Percentiles rank a stretch among this genome's conserved stretches.
These are phyloP conservation scores for Pipra filicauda DNA, from an alignment of 2,113 vertebrate genomes.

Conservation along the genomic window DNA sequence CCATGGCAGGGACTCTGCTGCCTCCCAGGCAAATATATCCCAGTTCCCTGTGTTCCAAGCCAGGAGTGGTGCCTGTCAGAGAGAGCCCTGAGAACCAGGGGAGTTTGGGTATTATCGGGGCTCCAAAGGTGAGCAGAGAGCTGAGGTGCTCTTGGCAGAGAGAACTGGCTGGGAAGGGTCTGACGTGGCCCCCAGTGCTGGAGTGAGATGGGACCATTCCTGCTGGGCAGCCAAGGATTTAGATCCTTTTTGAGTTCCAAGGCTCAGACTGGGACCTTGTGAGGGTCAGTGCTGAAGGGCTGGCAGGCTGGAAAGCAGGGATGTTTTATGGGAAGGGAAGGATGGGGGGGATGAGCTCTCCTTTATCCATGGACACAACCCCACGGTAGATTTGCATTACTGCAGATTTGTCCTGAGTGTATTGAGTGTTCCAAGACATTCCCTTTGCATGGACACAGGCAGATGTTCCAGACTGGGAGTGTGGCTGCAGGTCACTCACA, in stretches of 20 bases:
- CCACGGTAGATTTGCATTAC: background rate
- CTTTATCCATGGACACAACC: rapidly evolving
- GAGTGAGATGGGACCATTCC: background rate
- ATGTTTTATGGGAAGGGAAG: background rate
- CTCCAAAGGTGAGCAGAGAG: background rate
- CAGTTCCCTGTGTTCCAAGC: background rate
- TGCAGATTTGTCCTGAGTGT: rapidly evolving
- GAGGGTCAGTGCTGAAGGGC: rapidly evolving
- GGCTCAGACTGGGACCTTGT: background rate
- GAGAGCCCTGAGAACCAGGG: rapidly evolving
- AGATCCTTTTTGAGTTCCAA: rapidly evolving
- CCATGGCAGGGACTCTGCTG: too few relatives aligned
- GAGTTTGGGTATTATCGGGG: rapidly evolving
- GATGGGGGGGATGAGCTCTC: background rate
- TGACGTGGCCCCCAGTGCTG: background rate
- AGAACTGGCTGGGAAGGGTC: rapidly evolving
- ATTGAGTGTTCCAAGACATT: rapidly evolving
- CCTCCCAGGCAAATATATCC: background rate
- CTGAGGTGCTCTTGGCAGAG: background rate
- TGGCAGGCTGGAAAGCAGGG: background rate
- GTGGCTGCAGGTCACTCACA: background rate
- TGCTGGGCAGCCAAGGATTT: background rate
- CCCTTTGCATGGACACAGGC: background rate
- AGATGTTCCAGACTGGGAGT: background rate
- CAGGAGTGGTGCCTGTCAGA: background rate